Conservation (phyloP, 2,888 invertebrate genomes). For the Protonemura montana region DNA sequence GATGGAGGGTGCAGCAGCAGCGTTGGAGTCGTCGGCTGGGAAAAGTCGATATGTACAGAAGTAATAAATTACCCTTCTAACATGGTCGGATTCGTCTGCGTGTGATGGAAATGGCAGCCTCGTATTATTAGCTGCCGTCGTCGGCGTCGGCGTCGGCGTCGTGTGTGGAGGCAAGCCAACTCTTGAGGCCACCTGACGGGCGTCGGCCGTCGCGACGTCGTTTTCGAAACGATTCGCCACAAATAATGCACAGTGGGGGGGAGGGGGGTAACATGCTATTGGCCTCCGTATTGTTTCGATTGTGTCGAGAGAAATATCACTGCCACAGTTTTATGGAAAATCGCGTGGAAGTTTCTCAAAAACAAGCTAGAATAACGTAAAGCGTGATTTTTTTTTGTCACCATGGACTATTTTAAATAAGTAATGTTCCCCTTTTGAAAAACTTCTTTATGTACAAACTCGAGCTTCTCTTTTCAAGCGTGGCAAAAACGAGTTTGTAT, state of each 20-base stretch:
- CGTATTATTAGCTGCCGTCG: background rate
- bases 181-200: constrained; percentile 25
- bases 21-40: background rate
- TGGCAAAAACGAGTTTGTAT: too few relatives aligned
- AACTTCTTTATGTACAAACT: too few relatives aligned
- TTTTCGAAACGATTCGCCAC: background rate
- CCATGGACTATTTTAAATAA: background rate
- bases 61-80: constrained; percentile 10
- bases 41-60: constrained; percentile 25
- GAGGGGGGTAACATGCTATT: too few relatives aligned
- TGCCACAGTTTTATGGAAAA: background rate
- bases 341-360: background rate
- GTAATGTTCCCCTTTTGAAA: background rate
- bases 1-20: background rate
- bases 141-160: constrained; percentile 16
- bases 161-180: constrained; percentile 22
- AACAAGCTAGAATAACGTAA: background rate
- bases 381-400: too few relatives aligned
- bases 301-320: background rate
- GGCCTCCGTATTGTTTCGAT: background rate
- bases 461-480: too few relatives aligned
- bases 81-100: constrained; percentile 19
- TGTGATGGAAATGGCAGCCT: background rate
- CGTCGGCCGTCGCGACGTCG: constrained; percentile 9
- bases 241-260: background rate